Percentiles rank a stretch among this genome's conserved stretches.
Evolutionary conservation across 2,113 vertebrate species (phyloP).

Genomic region (Entosphenus tridentatus): DNA sequence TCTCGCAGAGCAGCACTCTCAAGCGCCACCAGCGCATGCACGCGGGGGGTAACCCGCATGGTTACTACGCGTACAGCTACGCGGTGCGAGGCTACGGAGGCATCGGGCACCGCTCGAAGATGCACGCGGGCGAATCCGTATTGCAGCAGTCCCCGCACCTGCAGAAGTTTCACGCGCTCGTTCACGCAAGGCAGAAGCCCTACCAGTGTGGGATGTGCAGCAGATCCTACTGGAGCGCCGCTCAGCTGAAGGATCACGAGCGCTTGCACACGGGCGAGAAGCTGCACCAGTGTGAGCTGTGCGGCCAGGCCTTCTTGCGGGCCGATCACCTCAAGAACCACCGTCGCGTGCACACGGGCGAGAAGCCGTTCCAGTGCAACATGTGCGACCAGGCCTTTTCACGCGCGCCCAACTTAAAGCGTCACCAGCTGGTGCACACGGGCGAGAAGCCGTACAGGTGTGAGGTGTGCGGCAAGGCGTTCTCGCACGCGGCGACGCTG

Average conservation of each 20-base stretch:
- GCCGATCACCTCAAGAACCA: neutral
- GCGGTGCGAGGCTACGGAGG: slow-evolving; percentile 17
- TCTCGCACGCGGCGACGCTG: slow-evolving; percentile 7
- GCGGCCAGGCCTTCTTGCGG: neutral
- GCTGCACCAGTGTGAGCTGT: neutral
- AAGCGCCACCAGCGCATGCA: slow-evolving; percentile 18
- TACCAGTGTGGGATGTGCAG: slow-evolving; percentile 17
- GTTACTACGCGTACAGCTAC: slow-evolving; percentile 16
- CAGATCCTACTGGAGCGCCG: slow-evolving; percentile 17
- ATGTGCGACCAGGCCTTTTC: slow-evolving; percentile 15
- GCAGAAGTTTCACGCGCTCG: slow-evolving; percentile 27
- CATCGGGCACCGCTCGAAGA: slow-evolving; percentile 16
- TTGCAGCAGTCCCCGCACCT: neutral
- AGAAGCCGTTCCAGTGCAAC: slow-evolving; percentile 13
- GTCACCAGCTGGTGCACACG: slow-evolving; percentile 15
- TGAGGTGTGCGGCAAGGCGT: slow-evolving; percentile 11
- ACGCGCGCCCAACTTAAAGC: slow-evolving; percentile 11
- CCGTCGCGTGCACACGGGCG: slow-evolving; percentile 7
- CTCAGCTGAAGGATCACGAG: slow-evolving; percentile 17
- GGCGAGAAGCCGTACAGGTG: slow-evolving; percentile 14
- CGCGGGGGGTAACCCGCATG: slow-evolving; percentile 15
- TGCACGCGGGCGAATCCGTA: slow-evolving; percentile 15
- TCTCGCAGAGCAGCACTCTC: slow-evolving; percentile 3
- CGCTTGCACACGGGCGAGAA: slow-evolving; percentile 16
- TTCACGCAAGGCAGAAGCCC: slow-evolving; percentile 16